Percentiles rank a stretch among this genome's conserved stretches.
Evolutionary conservation across 1,140 invertebrate species (phyloP).

Genomic region (Marisa cornuarietis): DNA sequence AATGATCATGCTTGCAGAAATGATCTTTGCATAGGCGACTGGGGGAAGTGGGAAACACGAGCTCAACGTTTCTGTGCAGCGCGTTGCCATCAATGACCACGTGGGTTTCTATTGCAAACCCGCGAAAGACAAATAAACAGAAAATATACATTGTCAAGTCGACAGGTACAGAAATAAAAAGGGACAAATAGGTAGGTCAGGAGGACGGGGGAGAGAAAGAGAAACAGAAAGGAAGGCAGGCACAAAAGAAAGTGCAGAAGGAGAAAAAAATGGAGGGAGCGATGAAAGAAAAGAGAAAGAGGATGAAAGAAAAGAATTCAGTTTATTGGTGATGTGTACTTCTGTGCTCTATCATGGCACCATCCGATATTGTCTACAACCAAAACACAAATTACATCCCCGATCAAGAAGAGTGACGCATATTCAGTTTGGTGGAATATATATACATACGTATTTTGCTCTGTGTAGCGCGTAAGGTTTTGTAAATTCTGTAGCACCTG

Average conservation of each 20-base stretch:
- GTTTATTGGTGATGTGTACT: not conserved
- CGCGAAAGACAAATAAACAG: not conserved
- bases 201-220: not conserved
- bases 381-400: not conserved
- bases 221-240: not conserved
- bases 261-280: not conserved
- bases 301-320: not conserved
- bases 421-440: not conserved
- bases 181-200: not conserved
- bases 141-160: too few species aligned
- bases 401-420: not conserved
- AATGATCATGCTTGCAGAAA: too few species aligned
- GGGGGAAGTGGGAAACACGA: too few species aligned
- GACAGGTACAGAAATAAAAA: constrained; percentile 2
- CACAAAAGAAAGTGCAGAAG: constrained; percentile 8
- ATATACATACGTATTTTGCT: too few species aligned
- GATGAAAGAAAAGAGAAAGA: not conserved
- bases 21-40: too few species aligned
- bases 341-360: too few species aligned
- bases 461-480: not conserved
- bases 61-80: too few species aligned
- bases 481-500: too few species aligned
- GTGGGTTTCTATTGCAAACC: too few species aligned
- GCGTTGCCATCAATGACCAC: too few species aligned
- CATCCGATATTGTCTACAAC: not conserved